Percentiles rank a stretch among this genome's conserved stretches.
phyloP scores from a whole-genome alignment of 2,113 vertebrate genomes.

The Eupsittula cactorum region DNA sequence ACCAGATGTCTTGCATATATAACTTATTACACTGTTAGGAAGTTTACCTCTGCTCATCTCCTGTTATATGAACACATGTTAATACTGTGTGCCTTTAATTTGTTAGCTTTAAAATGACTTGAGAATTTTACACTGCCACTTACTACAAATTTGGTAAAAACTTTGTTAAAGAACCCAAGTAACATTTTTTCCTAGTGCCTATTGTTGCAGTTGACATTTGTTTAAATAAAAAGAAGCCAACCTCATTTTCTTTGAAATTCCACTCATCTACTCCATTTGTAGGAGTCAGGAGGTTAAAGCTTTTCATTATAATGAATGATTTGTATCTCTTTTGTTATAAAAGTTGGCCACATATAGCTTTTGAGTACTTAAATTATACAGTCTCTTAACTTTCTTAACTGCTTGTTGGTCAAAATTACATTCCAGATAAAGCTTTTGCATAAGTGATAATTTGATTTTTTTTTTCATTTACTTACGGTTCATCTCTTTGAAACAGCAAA shows the following conservation, averaged over 20 bases:
- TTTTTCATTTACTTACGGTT: conserved; percentile 1
- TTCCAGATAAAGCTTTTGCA: conserved; percentile 49
- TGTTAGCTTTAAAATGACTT: conserved; percentile 74
- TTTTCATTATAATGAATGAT: conserved; percentile 5
- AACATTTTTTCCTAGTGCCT: conserved; percentile 61
- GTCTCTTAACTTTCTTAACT: conserved; percentile 41
- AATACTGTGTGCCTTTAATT: conserved; percentile 79
- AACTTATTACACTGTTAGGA: conserved; percentile 55
- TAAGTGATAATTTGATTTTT: conserved; percentile 1
- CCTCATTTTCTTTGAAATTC: conserved; percentile 63
- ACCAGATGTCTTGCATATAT: conserved; percentile 39
- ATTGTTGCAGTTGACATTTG: conserved; percentile 58
- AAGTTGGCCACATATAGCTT: neutral
- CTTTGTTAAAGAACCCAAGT: conserved; percentile 67
- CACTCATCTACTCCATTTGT: conserved; percentile 61
- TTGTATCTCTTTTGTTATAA: conserved; percentile 31
- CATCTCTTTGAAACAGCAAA: conserved; percentile 58
- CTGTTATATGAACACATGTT: conserved; percentile 64
- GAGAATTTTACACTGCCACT: conserved; percentile 77
- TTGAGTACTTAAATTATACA: conserved; percentile 28
- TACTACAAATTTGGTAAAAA: conserved; percentile 69
- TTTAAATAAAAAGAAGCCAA: conserved; percentile 46
- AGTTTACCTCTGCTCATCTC: conserved; percentile 66
- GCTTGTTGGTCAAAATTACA: conserved; percentile 25
- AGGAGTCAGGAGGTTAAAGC: conserved; percentile 56